phyloP scores from a whole-genome alignment of 2,113 vertebrate genomes.

The Dromaius novaehollandiae region DNA sequence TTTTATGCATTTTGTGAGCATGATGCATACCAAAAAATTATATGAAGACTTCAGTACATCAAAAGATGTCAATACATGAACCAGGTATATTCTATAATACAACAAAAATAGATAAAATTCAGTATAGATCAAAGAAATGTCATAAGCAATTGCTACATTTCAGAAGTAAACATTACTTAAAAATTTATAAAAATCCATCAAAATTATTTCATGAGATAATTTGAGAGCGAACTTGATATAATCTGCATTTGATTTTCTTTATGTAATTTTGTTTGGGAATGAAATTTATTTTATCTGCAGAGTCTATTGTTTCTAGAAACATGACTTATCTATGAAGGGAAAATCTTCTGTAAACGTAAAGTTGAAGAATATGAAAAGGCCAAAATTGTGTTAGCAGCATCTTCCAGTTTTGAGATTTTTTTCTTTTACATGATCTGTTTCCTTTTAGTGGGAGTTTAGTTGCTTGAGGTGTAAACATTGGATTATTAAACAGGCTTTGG shows the following conservation, averaged over 20 bases:
- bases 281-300: neutral
- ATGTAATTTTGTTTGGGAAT: neutral
- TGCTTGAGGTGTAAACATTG: neutral
- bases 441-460: neutral
- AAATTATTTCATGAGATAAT: constrained; percentile 53
- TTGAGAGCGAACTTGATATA: constrained; percentile 4
- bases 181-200: constrained; percentile 65
- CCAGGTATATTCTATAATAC: constrained; percentile 29
- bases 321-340: neutral
- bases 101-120: constrained; percentile 61
- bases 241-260: constrained; percentile 27
- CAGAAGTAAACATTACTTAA: constrained; percentile 62
- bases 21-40: constrained; percentile 15
- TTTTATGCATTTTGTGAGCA: neutral
- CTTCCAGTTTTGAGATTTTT: neutral
- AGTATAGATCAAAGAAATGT: constrained; percentile 59
- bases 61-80: constrained; percentile 64
- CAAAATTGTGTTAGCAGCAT: neutral
- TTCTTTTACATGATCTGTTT: neutral
- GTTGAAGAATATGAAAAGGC: neutral
- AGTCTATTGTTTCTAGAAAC: neutral
- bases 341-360: neutral
- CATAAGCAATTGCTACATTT: constrained; percentile 20
- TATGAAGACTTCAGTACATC: constrained; percentile 54
- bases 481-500: neutral